Conservation (phyloP, 2,113 vertebrate genomes). For the Colaptes auratus region DNA sequence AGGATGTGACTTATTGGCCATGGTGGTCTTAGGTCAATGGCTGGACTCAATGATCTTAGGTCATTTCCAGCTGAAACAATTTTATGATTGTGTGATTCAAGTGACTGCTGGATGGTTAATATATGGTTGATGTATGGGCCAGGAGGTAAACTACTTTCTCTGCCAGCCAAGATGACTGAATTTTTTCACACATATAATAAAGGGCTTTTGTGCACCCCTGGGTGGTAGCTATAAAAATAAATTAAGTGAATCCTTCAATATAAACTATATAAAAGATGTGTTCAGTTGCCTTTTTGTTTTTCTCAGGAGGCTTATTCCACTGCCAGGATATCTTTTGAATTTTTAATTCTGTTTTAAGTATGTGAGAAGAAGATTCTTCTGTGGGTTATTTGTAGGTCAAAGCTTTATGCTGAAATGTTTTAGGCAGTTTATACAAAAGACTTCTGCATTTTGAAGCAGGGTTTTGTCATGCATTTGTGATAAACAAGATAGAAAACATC, state of each 20-base stretch:
- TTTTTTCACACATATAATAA: background rate
- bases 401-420: background rate
- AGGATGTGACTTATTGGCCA: too few relatives aligned
- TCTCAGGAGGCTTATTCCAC: background rate
- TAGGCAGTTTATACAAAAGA: background rate
- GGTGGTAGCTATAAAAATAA: background rate
- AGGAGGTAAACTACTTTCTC: too few relatives aligned
- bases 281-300: background rate
- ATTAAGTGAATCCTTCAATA: background rate
- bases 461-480: background rate
- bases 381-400: background rate
- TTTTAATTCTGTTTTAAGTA: constrained; percentile 17
- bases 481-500: background rate
- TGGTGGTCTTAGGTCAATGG: too few relatives aligned
- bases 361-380: background rate
- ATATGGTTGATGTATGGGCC: too few relatives aligned
- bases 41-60: too few relatives aligned
- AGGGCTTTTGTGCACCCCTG: background rate
- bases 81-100: too few relatives aligned
- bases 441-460: background rate
- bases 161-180: too few relatives aligned
- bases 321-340: background rate
- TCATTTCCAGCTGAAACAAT: too few relatives aligned
- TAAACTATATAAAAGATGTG: background rate
- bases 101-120: too few relatives aligned